Conservation (phyloP, 2,113 vertebrate species). For the Syngnathus scovelli region DNA sequence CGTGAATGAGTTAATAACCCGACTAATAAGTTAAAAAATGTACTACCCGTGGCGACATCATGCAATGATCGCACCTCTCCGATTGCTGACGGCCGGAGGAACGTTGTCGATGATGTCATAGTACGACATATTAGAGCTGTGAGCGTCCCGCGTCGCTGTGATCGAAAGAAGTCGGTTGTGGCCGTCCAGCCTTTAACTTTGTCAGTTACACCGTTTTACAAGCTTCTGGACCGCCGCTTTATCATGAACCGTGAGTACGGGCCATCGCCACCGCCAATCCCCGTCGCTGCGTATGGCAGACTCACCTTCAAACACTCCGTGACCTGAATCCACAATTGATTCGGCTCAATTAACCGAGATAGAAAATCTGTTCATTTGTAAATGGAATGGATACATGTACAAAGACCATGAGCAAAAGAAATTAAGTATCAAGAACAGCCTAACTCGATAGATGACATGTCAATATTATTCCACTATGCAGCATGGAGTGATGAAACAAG, state of each 20-base stretch:
- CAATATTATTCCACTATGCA: background rate
- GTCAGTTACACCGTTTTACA: background rate
- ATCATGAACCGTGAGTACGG: slow-evolving; percentile 3
- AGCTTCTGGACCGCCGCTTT: background rate
- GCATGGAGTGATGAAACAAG: slow-evolving; percentile 5
- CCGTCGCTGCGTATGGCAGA: background rate
- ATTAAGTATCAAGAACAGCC: background rate
- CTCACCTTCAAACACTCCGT: background rate
- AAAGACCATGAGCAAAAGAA: background rate
- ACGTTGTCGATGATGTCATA: background rate
- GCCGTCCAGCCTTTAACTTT: background rate
- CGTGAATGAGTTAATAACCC: too few species aligned
- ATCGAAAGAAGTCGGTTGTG: background rate
- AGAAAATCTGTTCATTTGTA: background rate
- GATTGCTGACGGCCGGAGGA: background rate
- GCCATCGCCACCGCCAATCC: background rate
- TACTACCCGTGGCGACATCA: background rate
- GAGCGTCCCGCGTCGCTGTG: background rate
- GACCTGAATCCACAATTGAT: background rate
- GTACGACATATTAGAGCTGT: slow-evolving; percentile 5
- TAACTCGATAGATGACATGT: background rate
- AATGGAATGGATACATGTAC: background rate
- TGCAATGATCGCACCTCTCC: background rate
- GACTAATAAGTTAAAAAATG: too few species aligned
- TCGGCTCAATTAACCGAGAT: background rate